Evolutionary conservation across 1,140 invertebrate species (phyloP).

Genomic region (Triops cancriformis): DNA sequence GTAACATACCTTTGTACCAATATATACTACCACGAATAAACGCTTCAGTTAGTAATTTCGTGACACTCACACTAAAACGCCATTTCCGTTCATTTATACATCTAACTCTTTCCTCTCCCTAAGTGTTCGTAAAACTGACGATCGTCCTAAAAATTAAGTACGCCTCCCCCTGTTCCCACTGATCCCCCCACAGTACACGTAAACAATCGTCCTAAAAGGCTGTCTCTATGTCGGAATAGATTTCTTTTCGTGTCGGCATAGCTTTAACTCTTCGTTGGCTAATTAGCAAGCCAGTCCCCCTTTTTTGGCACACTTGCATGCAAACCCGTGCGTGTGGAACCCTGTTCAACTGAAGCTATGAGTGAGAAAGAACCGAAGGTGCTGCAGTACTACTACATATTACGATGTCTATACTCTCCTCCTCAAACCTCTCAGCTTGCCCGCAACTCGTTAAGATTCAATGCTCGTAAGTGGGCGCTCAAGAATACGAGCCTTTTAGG

Average conservation of each 20-base stretch:
- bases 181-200: background rate
- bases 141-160: too few relatives aligned
- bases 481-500: slow-evolving; percentile 1
- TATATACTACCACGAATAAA: background rate
- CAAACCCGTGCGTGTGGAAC: background rate
- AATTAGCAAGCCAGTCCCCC: background rate
- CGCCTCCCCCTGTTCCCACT: too few relatives aligned
- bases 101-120: too few relatives aligned
- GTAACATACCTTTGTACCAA: background rate
- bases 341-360: background rate
- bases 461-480: background rate
- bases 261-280: background rate
- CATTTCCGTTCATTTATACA: too few relatives aligned
- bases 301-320: slow-evolving; percentile 5
- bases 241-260: background rate
- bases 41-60: too few relatives aligned
- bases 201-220: background rate
- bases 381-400: too few relatives aligned
- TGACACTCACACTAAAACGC: too few relatives aligned
- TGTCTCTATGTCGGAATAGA: background rate
- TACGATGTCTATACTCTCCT: background rate
- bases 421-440: background rate
- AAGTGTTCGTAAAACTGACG: too few relatives aligned
- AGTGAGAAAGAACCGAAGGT: too few relatives aligned
- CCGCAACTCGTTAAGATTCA: background rate